Percentiles rank a stretch among this genome's conserved stretches.
Conservation (phyloP, 2,113 vertebrate genomes). For the Morphnarchus princeps region DNA sequence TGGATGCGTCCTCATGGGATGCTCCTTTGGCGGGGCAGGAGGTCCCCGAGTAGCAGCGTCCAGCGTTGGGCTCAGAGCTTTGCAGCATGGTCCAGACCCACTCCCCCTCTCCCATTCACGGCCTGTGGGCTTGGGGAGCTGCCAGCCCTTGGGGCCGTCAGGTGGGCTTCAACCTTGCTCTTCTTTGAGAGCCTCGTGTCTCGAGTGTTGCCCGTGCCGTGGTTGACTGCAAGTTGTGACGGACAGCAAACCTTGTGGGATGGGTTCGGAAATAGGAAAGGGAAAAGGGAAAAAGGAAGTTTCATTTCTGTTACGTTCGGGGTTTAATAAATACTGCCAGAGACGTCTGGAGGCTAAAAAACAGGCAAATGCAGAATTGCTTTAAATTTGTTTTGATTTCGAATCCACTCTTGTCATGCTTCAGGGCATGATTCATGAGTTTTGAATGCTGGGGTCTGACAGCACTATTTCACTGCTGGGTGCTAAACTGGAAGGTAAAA, state of each 20-base stretch:
- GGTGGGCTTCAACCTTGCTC: not conserved
- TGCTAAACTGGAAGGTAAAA: not conserved
- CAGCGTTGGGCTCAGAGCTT: not conserved
- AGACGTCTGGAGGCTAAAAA: not conserved
- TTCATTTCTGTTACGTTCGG: not conserved
- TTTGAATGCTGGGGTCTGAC: not conserved
- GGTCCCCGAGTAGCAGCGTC: not conserved
- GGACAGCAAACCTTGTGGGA: not conserved
- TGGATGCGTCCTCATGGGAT: rapidly evolving
- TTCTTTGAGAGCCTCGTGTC: rapidly evolving
- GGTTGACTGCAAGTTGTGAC: not conserved
- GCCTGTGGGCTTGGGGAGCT: not conserved
- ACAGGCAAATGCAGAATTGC: not conserved
- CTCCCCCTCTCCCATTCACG: not conserved
- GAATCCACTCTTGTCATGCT: not conserved
- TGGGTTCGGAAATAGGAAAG: not conserved
- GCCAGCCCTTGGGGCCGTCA: not conserved
- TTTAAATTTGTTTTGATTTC: not conserved
- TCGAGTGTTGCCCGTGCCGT: not conserved
- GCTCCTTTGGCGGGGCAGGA: not conserved
- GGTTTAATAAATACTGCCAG: not conserved
- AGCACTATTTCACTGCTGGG: not conserved
- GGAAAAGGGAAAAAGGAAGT: not conserved
- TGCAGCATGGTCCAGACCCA: not conserved
- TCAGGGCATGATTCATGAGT: not conserved